Evolutionary conservation across 2,888 invertebrate species (phyloP), one percentile per base, ranked within the genome.

Genomic region (Pherbina coryleti): DNA sequence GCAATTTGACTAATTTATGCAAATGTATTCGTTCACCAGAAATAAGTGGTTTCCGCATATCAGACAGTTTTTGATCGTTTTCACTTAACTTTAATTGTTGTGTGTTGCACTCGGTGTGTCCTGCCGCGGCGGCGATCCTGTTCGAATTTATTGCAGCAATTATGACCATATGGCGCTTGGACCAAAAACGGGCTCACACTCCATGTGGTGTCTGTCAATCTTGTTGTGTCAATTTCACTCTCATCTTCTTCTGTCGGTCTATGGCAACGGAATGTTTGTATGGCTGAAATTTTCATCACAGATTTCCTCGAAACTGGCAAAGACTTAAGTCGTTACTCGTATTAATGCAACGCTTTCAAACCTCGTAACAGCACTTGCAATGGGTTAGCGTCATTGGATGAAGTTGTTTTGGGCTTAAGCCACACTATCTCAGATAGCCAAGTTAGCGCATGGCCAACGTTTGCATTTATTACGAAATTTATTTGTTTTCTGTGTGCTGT

Each of bases 81-180:
- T 84, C 87, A 87, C 87, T 87, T 87, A 85, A 87, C 81, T 86
- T 87, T 88, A 87, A 87, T 87, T 87, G 87, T 84, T 84, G 83
- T 85, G 83, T 85, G 86, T 87, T 85, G 85, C 85, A 80, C 80
- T 81, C 79, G 80, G 85, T 31, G 14, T 67, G 34, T 71, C 34
- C 71, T 71, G 51, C 19, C 55, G 25, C 1, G 14, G 37, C 19
- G 19, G 37, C 34, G 34, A 28, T 44, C 9, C 57, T 55, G 57
- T 34, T 37, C 17, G 34, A 49, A 49, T 74, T 74, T 72, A 72
- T 51, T 25, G 69, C 69, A 34, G 22, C 57, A 60, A 57, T 44
- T 60, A 60, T 34, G 37, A 72, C 57, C 72, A 72, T 60, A 60
- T 72, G 72, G 22, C 19, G 55, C n/a, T n/a, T n/a, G 49, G 62